Percentiles rank a stretch among this genome's conserved stretches.
Evolutionary conservation across 2,113 vertebrate species (phyloP).

Genomic region (Speoplatyrhinus poulsoni): DNA sequence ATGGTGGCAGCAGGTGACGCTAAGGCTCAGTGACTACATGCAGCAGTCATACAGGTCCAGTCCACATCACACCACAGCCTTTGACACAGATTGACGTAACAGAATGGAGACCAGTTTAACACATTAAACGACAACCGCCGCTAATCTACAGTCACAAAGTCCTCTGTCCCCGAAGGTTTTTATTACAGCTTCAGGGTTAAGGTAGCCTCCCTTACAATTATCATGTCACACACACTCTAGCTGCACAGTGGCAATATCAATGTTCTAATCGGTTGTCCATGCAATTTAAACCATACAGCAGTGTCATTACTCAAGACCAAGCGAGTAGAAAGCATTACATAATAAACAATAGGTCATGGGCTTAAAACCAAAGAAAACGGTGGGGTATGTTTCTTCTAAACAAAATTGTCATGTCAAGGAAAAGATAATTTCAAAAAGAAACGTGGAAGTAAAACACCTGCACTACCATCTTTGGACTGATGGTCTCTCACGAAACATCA

Average conservation of each 20-base stretch:
- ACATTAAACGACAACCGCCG: slow-evolving; percentile 28
- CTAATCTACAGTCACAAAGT: slow-evolving; percentile 36
- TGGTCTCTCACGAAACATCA: slow-evolving; percentile 21
- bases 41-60: not conserved
- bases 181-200: slow-evolving; percentile 18
- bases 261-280: slow-evolving; percentile 26
- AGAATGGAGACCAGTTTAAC: slow-evolving; percentile 32
- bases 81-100: slow-evolving; percentile 15
- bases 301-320: slow-evolving; percentile 35
- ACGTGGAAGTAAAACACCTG: slow-evolving; percentile 15
- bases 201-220: slow-evolving; percentile 9
- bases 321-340: slow-evolving; percentile 29
- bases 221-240: slow-evolving; percentile 19
- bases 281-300: slow-evolving; percentile 38
- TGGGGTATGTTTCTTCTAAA: slow-evolving; percentile 11
- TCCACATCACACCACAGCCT: slow-evolving; percentile 1
- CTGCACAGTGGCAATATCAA: slow-evolving; percentile 47
- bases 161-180: not conserved
- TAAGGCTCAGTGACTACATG: slow-evolving; percentile 25
- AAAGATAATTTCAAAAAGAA: slow-evolving; percentile 29
- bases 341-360: slow-evolving; percentile 34
- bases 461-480: slow-evolving; percentile 64
- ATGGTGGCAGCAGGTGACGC: not conserved
- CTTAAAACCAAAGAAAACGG: slow-evolving; percentile 35
- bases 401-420: slow-evolving; percentile 10